These are phyloP conservation scores for Echinarachnius parma DNA, from an alignment of 53 echinoderm and acorn worm genomes.

Conservation along the genomic window DNA sequence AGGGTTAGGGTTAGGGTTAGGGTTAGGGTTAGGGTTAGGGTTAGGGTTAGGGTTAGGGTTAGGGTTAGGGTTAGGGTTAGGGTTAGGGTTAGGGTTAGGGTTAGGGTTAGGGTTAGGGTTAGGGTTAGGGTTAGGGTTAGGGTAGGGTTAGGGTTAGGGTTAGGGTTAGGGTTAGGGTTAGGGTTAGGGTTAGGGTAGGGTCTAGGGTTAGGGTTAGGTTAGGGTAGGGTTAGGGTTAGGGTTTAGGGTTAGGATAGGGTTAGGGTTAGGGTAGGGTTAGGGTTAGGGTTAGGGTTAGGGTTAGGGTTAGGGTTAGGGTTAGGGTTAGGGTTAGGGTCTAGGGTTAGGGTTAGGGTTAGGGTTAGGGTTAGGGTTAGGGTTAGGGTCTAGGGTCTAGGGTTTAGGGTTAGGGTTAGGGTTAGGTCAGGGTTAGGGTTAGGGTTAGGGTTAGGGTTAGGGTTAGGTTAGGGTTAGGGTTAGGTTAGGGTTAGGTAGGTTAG, in stretches of 20 bases:
- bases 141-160: conserved; percentile 48
- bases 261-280: no score
- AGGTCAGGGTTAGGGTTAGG: conserved; percentile 1
- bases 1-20: conserved; percentile 11
- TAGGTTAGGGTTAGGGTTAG: no score
- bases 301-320: conserved; percentile 36
- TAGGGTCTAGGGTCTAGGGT: no score
- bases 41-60: conserved; percentile 13
- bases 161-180: conserved; percentile 57
- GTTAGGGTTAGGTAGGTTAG: no score
- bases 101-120: conserved; percentile 44
- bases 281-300: conserved; percentile 18
- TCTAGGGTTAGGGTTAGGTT: no score
- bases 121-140: conserved; percentile 45
- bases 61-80: conserved; percentile 36
- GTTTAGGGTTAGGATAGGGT: no score
- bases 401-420: conserved; percentile 30
- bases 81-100: conserved; percentile 45
- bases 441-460: no score
- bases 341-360: no score
- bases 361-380: no score
- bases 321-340: no score
- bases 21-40: conserved; percentile 4
- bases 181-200: conserved; percentile 39
- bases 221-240: no score